phyloP scores from a whole-genome alignment of 2,888 invertebrate species.

The Parnassius glacialis region DNA sequence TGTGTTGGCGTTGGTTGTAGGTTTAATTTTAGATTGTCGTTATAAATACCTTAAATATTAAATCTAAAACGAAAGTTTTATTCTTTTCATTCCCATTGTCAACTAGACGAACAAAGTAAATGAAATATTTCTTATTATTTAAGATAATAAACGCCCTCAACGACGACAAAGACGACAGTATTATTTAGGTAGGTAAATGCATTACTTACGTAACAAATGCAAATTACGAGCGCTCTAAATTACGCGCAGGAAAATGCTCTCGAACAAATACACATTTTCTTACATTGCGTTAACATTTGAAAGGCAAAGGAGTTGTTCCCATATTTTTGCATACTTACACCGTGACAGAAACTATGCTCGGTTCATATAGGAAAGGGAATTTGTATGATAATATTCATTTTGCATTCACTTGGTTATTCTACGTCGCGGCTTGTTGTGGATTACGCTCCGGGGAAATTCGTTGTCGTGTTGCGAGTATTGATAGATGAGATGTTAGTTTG shows the following conservation, averaged over 20 bases:
- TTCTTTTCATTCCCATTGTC: too few relatives aligned
- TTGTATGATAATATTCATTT: slow-evolving; percentile 69
- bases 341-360: slow-evolving; percentile 61
- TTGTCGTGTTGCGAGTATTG: slow-evolving; percentile 39
- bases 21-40: too few relatives aligned
- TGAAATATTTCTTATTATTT: too few relatives aligned
- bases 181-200: too few relatives aligned
- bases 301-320: slow-evolving; percentile 55
- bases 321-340: slow-evolving; percentile 75
- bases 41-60: too few relatives aligned
- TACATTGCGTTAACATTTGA: slow-evolving; percentile 41
- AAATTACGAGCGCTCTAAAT: slow-evolving; percentile 18
- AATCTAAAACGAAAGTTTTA: too few relatives aligned
- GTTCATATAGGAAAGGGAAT: slow-evolving; percentile 74
- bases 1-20: too few relatives aligned
- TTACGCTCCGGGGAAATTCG: slow-evolving; percentile 76
- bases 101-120: too few relatives aligned
- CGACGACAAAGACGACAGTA: too few relatives aligned
- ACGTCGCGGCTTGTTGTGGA: slow-evolving; percentile 70
- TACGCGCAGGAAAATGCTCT: slow-evolving; percentile 13
- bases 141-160: too few relatives aligned
- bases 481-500: slow-evolving; percentile 33
- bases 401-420: slow-evolving; percentile 37
- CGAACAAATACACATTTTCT: slow-evolving; percentile 36
- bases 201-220: slow-evolving; percentile 11